Evolutionary conservation across 2,113 vertebrate species (phyloP), one percentile per base, ranked within the genome.

Genomic region (Oryzias celebensis): DNA sequence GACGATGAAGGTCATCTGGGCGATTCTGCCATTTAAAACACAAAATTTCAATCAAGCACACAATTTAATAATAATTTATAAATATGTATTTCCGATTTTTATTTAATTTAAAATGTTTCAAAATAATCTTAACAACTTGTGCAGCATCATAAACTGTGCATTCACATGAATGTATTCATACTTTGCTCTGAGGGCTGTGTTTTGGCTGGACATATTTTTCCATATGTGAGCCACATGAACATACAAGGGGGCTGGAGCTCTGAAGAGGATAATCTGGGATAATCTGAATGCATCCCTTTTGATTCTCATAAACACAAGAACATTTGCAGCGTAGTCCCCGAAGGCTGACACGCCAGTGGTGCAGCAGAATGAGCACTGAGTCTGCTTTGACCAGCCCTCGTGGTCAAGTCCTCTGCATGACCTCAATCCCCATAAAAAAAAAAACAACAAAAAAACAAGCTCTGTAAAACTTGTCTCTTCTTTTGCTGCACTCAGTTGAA

Each of bases 331-430:
- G 57, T 28, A 28, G 41, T 56, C 73, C 68, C 75, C 61, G 42
- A 48, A 60, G 68, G 58, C 68, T 51, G 57, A 75, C 68, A 48
- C 74, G 68, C 65, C 63, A 77, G 41, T 78, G 62, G 51, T 65
- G 71, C 65, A 58, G 73, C 62, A 80, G 69, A 73, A 77, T 69
- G 52, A 76, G 57, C 73, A 74, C 58, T 71, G 76, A 71, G 28
- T 50, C 68, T 78, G 77, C 73, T 84, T 85, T 75, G 80, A 74
- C 73, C 73, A 67, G 48, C 48, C 54, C 64, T 73, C 65, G 59
- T 83, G 71, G 72, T 57, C 79, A 76, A 66, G 58, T 69, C 62
- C 43, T 83, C 49, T 59, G 68, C 56, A 77, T 73, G 80, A 68
- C 62, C 58, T 60, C 65, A 57, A 68, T 67, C 63, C 69, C 68